Conservation (phyloP, 2,888 invertebrate genomes). For the Timema podura region DNA sequence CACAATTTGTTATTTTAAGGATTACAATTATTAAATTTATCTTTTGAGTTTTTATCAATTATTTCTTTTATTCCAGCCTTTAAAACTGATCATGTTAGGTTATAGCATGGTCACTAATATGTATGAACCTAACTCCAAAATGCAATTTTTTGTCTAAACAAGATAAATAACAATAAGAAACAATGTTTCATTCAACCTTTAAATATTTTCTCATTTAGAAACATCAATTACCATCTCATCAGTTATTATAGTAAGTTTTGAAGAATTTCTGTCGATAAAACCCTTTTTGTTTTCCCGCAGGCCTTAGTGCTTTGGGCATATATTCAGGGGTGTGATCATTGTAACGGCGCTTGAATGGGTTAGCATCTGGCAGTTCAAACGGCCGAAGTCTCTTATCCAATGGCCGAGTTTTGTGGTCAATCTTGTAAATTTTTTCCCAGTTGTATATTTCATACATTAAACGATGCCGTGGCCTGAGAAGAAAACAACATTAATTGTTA, state of each 20-base stretch:
- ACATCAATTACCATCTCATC: background rate
- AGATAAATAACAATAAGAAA: too few species aligned
- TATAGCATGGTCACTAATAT: too few species aligned
- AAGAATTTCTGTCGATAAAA: slow-evolving; percentile 20
- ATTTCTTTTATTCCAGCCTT: too few species aligned
- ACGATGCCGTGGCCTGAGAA: slow-evolving; percentile 52
- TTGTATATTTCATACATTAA: slow-evolving; percentile 65
- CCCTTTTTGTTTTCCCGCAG: slow-evolving; percentile 54
- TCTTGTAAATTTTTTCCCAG: slow-evolving; percentile 81
- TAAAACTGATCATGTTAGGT: too few species aligned
- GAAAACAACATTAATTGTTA: slow-evolving; percentile 44
- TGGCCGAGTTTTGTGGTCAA: slow-evolving; percentile 59
- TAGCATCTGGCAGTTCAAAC: slow-evolving; percentile 59
- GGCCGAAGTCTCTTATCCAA: slow-evolving; percentile 65
- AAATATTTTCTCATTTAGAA: too few species aligned
- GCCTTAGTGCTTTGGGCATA: slow-evolving; percentile 63
- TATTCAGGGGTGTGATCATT: slow-evolving; percentile 65
- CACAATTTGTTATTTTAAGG: too few species aligned
- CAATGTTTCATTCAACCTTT: too few species aligned
- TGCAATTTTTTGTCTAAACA: too few species aligned
- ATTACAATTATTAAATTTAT: too few species aligned
- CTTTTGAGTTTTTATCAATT: too few species aligned
- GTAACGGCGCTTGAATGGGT: slow-evolving; percentile 59
- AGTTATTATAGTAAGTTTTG: slow-evolving; percentile 8
- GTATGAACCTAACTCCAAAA: too few species aligned